phyloP scores from a whole-genome alignment of 2,113 vertebrate genomes.

The Cryptoleucopteryx plumbea region DNA sequence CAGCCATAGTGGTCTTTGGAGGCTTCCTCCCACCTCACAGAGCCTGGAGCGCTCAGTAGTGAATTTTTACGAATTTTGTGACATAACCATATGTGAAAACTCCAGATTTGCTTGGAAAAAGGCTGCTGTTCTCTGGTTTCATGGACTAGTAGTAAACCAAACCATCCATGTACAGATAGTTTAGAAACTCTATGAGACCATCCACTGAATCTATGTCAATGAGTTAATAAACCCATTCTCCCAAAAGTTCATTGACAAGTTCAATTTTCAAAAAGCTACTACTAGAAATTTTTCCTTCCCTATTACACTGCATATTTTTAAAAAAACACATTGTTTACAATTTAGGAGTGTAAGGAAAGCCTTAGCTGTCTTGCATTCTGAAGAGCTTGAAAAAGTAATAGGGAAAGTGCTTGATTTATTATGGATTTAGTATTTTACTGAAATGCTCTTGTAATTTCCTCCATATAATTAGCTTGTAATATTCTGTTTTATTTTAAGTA shows the following conservation, averaged over 20 bases:
- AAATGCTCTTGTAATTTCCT: background rate
- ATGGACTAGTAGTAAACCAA: background rate
- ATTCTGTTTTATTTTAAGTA: conserved; percentile 33
- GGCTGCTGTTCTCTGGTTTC: background rate
- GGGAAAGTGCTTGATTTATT: background rate
- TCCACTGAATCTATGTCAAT: background rate
- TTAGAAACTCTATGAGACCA: background rate
- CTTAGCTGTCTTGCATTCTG: background rate
- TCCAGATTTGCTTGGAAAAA: background rate
- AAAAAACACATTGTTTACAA: background rate
- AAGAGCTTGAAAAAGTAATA: background rate
- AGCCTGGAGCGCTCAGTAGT: background rate
- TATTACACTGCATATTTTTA: background rate
- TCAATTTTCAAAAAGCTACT: background rate
- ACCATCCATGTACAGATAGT: background rate
- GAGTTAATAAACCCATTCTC: background rate
- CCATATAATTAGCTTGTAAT: conserved; percentile 1
- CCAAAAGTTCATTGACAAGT: background rate
- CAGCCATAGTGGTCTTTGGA: background rate
- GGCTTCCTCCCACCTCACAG: background rate
- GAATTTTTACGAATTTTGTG: background rate
- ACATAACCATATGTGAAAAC: background rate
- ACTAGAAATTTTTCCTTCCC: background rate
- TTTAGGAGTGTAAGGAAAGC: background rate
- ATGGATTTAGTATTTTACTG: background rate